Percentiles rank a stretch among this genome's conserved stretches.
Conservation (phyloP, 2,888 invertebrate species). For the Thymelicus lineola region DNA sequence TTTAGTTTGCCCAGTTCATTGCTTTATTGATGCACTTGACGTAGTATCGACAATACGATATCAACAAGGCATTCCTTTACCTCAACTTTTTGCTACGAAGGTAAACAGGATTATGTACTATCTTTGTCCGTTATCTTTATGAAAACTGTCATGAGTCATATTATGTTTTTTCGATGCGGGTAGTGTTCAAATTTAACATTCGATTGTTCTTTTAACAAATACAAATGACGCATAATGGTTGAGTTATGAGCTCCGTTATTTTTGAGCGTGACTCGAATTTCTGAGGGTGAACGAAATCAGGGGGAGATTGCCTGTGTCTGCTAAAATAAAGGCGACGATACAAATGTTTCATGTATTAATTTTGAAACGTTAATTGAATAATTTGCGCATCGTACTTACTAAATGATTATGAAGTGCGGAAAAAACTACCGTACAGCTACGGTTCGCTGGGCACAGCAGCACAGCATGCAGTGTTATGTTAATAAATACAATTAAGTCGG, state of each 20-base stretch:
- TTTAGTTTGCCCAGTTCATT: constrained; percentile 17
- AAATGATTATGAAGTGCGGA: constrained; percentile 40
- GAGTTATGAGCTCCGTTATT: constrained; percentile 26
- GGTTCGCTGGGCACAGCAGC: constrained; percentile 66
- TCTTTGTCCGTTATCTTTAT: constrained; percentile 4
- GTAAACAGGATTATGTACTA: constrained; percentile 39
- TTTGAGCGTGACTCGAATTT: constrained; percentile 20
- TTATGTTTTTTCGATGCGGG: constrained; percentile 23
- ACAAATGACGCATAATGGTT: constrained; percentile 16
- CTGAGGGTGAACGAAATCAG: constrained; percentile 16
- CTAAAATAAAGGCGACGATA: constrained; percentile 5
- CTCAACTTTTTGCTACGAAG: constrained; percentile 19
- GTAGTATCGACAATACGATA: constrained; percentile 31
- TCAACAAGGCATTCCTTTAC: constrained; percentile 37
- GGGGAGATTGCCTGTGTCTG: constrained; percentile 19
- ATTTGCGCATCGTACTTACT: constrained; percentile 18
- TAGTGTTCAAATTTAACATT: constrained; percentile 8
- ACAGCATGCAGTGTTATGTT: constrained; percentile 70
- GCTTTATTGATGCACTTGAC: constrained; percentile 29
- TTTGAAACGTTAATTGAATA: constrained; percentile 15
- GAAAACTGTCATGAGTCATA: constrained; percentile 27
- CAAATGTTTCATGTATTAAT: constrained; percentile 1
- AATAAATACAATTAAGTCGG: constrained; percentile 77
- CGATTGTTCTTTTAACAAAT: constrained; percentile 18
- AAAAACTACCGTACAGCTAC: constrained; percentile 62